Evolutionary conservation across 2,797 vertebrate genomes (phyloP), one percentile per base, ranked within the genome.

Genomic region (Borostomias antarcticus): DNA sequence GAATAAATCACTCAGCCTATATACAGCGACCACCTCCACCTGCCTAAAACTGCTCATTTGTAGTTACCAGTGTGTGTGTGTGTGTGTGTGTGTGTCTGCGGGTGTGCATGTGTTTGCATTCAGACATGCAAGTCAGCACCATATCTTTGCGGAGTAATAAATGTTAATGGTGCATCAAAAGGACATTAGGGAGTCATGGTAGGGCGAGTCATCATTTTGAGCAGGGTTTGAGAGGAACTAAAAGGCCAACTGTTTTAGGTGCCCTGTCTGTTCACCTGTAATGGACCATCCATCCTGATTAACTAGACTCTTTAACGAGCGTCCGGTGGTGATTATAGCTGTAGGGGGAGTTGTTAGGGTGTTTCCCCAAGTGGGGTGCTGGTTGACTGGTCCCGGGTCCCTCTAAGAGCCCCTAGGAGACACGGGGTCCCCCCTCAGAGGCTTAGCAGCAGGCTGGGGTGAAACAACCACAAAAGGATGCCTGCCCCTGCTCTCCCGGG

Each of bases 261-360:
- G 92, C 85, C 92, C 92, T 83, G 73, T 88, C 93, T 90, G 90
- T 89, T 94, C 90, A 93, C 94, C 93, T 90, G 80, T 92, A 92
- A 93, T 93, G 92, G 90, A 88, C 92, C 85, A 91, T 90, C 89
- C 89, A 93, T 94, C 92, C 90, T 93, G 91, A 95, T 94, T 92
- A 95, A 94, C 93, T 92, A 92, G 92, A 88, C 82, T 89, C 89
- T 93, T 92, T 95, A 95, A 95, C 88, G 89, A 93, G 91, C 90
- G 91, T 86, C 90, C 89, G 89, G 85, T 92, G 93, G 92, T 92
- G 94, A 94, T 95, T 92, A 93, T 83, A 78, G 80, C 80, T 84
- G 84, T 73, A 79, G 90, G 91, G 84, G 91, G 89, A 92, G 92
- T 64, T 62, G 77, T 79, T 60, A 13, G 73, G 64, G 56, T 45